Evolutionary conservation across 2,888 invertebrate species (phyloP), one percentile per base, ranked within the genome.

Genomic region (Cataglyphis altisquamis): DNA sequence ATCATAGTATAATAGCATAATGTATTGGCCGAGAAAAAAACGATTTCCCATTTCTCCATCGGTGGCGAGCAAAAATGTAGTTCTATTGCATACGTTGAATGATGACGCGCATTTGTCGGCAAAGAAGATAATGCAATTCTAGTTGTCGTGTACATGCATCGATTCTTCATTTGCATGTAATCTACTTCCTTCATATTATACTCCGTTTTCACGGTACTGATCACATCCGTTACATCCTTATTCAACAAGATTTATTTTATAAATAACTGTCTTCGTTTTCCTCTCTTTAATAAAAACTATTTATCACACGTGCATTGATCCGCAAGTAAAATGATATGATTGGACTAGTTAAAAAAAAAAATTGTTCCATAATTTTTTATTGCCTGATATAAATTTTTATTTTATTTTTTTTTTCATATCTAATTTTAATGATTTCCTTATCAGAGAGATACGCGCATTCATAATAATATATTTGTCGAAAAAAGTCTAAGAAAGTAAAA

Each of bases 91-190:
- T 45, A 60, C 18, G 60, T 25, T 80, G 78, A 80, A 80, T 73
- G 60, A 80, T 60, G 74, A 60, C 78, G 73, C 36, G 18, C 60
- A 73, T 80, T 80, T 80, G 74, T 73, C 78, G 60, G 60, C 67
- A 80, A 73, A 78, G n/a, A 60, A 60, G 57, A 80, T 80, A 80
- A 80, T 80, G 74, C 45, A 74, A 74, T 80, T 80, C 41, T 36
- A 80, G 78, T 80, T 80, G 25, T 60, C 74, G 36, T 60, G 45
- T 60, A 60, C 45, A 80, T 73, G 60, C 78, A 80, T 80, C 75
- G 78, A 80, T 80, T 80, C 74, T 80, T 80, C 78, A 80, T 80
- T 80, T 73, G 60, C 78, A 80, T 80, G 36, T 80, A 73, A 80
- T 80, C 78, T 73, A 80, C 74, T 80, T 80, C 74, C 60, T 73